Base-by-base conservation (phyloP, 2,888 invertebrate species). In the Caenorhabditis sp. region DNA sequence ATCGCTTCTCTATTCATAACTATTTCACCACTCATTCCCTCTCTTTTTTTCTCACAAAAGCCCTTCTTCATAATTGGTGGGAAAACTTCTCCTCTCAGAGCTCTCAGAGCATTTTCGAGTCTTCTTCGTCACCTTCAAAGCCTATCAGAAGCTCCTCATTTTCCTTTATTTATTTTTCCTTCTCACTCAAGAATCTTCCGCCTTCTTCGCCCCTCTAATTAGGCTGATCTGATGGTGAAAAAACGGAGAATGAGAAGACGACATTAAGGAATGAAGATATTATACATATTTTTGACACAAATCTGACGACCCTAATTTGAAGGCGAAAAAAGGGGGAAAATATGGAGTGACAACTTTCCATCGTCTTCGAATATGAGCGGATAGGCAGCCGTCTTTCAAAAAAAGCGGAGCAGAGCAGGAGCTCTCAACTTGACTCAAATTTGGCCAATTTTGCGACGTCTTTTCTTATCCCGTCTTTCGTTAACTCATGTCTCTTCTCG, bases 61-160 rank as follows among this genome's bases (percentile, higher is more conserved):
- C 56, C 54, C 75, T 58, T 56, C 64, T 74, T 75, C 58, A 75
- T 75, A 75, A 75, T 75, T 75, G 75, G 75, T 75, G 75, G 22
- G 75, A 75, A 75, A 75, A 54, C 35, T 59, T 61, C 51, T 47
- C n/a, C n/a, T n/a, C 61, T 22, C 61, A 59, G 31, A 16, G n/a
- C 41, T 63, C 63, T 44, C 28, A 16, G 22, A 63, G 41, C 63
- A 61, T 61, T 59, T 38, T 14, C 38, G 38, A 59, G 59, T 59
- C 59, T 44, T 47, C 47, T 47, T 47, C 47, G 47, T 47, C 47
- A 47, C 47, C 19, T 19, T 7, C 38, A 7, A 61, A 22, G 61
- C 38, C 61, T 61, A 61, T 61, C 61, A 61, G 61, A 61, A 44
- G 24, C 58, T 56, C 16, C 44, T 58, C 41, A 41, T 26, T 63